Evolutionary conservation across 2,888 invertebrate species (phyloP).

Genomic region (Cephus sareptanus): DNA sequence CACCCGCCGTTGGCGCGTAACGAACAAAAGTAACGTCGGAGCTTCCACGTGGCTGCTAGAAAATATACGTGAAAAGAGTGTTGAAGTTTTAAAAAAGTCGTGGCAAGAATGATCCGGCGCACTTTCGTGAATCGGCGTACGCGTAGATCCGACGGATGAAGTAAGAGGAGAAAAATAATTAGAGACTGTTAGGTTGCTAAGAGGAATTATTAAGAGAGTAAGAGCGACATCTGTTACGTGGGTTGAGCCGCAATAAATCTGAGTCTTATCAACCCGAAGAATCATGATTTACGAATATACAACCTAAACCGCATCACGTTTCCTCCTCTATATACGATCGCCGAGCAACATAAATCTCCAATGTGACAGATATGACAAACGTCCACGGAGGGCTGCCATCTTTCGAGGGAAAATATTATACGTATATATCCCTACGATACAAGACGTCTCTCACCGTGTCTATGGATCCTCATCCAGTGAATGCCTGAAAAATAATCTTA

Average conservation of each 20-base stretch:
- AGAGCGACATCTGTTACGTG: background rate
- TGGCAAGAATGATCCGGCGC: no score
- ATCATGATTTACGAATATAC: constrained; percentile 12
- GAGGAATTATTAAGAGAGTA: constrained; percentile 4
- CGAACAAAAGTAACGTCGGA: no score
- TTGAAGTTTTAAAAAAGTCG: no score
- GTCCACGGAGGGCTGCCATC: constrained; percentile 23
- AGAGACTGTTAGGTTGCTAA: no score
- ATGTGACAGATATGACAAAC: constrained; percentile 34
- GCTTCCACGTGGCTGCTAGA: constrained; percentile 23
- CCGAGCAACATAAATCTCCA: constrained; percentile 30
- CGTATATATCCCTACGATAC: constrained; percentile 8
- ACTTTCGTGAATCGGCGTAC: no score
- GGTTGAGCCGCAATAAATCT: constrained; percentile 21
- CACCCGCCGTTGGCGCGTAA: constrained; percentile 24
- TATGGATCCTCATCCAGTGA: no score
- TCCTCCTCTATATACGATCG: constrained; percentile 1
- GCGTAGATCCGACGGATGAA: no score
- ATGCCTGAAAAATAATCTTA: no score
- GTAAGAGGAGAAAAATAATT: no score
- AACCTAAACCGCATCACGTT: background rate
- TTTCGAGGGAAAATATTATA: constrained; percentile 30
- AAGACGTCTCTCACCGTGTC: background rate
- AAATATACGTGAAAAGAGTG: no score
- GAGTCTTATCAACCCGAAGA: constrained; percentile 23